Conservation (phyloP, 2,797 vertebrate genomes). For the Limosa lapponica region DNA sequence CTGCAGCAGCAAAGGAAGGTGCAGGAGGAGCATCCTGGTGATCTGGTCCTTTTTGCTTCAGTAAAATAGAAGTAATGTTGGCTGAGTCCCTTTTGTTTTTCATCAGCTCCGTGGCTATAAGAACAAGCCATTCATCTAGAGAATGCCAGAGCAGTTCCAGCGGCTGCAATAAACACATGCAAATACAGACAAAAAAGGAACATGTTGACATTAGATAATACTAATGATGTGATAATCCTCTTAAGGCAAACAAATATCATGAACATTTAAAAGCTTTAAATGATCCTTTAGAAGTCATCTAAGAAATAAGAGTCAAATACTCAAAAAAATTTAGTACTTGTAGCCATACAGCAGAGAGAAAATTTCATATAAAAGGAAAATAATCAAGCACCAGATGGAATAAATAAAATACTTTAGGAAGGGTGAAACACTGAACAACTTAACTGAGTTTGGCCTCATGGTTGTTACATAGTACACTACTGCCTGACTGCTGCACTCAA, state of each 20-base stretch:
- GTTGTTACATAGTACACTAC: background rate
- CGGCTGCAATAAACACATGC: slow-evolving; percentile 81
- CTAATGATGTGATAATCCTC: background rate
- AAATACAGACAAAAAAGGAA: slow-evolving; percentile 17
- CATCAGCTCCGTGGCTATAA: slow-evolving; percentile 94
- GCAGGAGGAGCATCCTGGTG: slow-evolving; percentile 75
- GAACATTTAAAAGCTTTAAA: background rate
- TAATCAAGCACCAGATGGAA: background rate
- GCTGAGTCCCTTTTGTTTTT: slow-evolving; percentile 85
- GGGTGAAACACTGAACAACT: background rate
- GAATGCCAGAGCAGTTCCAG: slow-evolving; percentile 98
- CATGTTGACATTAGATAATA: background rate
- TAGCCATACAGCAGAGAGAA: background rate
- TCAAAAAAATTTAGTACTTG: background rate
- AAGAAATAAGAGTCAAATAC: background rate
- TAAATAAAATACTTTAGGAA: background rate
- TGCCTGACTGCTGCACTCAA: background rate
- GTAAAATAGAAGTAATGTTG: slow-evolving; percentile 92
- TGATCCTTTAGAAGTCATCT: background rate
- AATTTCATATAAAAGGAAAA: background rate
- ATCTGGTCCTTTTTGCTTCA: slow-evolving; percentile 86
- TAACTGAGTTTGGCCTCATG: background rate
- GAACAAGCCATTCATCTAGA: slow-evolving; percentile 96
- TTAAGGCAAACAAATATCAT: background rate
- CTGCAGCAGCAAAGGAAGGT: slow-evolving; percentile 73